These are phyloP conservation scores for Scotopteryx bipunctaria DNA, from an alignment of 2,888 invertebrate species.

Conservation along the genomic window DNA sequence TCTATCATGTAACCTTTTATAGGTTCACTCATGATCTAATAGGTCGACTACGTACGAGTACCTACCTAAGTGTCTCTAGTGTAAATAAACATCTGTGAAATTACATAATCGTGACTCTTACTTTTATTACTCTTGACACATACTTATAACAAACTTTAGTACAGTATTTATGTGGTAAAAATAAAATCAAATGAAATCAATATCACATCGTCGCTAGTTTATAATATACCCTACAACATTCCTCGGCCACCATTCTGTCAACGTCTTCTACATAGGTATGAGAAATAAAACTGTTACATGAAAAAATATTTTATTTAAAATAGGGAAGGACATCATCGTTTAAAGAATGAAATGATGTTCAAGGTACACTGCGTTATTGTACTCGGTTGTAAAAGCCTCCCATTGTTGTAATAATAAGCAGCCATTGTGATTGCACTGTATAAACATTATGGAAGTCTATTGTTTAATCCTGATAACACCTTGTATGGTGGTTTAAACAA, in stretches of 20 bases:
- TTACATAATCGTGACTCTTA: not conserved
- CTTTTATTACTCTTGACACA: not conserved
- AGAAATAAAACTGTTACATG: no score
- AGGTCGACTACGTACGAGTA: constrained; percentile 6
- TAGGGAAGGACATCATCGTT: no score
- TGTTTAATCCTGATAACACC: constrained; percentile 38
- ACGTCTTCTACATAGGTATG: no score
- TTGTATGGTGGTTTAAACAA: constrained; percentile 20
- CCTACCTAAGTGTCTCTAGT: not conserved
- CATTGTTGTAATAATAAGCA: constrained; percentile 56
- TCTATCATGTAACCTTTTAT: constrained; percentile 5
- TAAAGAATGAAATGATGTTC: not conserved
- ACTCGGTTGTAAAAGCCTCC: constrained; percentile 44
- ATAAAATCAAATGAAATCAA: no score
- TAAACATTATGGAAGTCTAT: constrained; percentile 41
- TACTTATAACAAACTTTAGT: no score
- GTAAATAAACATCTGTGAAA: not conserved
- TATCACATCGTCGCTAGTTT: no score
- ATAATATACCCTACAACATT: no score
- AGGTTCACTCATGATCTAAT: constrained; percentile 27
- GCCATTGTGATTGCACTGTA: constrained; percentile 42
- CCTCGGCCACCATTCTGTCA: no score
- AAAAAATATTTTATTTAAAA: no score
- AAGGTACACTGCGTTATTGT: constrained; percentile 37
- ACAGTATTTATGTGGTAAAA: no score